These are phyloP conservation scores for Spisula solida DNA, from an alignment of 2,888 invertebrate species.

Conservation along the genomic window DNA sequence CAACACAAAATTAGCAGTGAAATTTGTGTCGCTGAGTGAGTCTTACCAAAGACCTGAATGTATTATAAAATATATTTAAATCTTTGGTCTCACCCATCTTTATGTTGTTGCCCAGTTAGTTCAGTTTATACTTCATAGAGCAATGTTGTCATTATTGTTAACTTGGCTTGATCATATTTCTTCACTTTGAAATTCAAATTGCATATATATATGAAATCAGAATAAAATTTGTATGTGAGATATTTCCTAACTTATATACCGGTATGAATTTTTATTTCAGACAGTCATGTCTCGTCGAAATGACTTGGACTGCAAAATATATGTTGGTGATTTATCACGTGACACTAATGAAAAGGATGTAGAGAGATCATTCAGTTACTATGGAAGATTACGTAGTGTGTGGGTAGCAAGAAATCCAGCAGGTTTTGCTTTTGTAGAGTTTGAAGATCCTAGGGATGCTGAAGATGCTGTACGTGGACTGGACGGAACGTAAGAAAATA, in stretches of 20 bases:
- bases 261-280: conserved; percentile 21
- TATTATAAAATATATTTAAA: no score
- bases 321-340: conserved; percentile 96
- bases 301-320: conserved; percentile 91
- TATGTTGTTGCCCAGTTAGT: no score
- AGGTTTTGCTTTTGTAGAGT: conserved; percentile 89
- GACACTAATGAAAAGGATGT: conserved; percentile 96
- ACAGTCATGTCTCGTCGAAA: conserved; percentile 68
- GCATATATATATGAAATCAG: no score
- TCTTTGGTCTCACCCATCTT: no score
- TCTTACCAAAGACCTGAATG: no score
- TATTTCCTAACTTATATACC: background rate
- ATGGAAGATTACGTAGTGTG: conserved; percentile 95
- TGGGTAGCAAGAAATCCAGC: conserved; percentile 98
- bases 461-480: conserved; percentile 88
- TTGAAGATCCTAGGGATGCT: conserved; percentile 87
- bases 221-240: background rate
- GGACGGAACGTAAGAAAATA: conserved; percentile 87
- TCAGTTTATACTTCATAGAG: no score
- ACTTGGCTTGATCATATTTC: background rate
- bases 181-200: background rate
- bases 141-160: no score
- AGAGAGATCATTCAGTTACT: conserved; percentile 95
- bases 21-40: no score
- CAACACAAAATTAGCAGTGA: no score